These are phyloP conservation scores for Sebastes aleutianus DNA, from an alignment of 2,797 vertebrate species.

Conservation along the genomic window DNA sequence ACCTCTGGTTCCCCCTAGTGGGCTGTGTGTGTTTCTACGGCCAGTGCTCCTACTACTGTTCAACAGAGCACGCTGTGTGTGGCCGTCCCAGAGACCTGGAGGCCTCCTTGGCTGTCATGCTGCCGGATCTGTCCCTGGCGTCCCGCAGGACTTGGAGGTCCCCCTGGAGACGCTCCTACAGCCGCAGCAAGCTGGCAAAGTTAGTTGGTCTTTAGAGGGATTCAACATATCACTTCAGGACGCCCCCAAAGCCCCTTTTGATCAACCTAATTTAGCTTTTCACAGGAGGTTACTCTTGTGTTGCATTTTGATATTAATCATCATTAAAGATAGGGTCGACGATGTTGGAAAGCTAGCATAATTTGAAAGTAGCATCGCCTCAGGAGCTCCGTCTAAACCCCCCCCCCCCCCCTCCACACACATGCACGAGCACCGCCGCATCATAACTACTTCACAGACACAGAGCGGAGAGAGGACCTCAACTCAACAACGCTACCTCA, in stretches of 20 bases:
- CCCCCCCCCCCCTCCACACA: too few species aligned
- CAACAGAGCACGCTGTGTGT: conserved; percentile 88
- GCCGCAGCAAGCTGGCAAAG: conserved; percentile 87
- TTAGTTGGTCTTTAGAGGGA: conserved; percentile 72
- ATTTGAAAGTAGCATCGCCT: too few species aligned
- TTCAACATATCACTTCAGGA: not conserved
- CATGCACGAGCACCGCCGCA: too few species aligned
- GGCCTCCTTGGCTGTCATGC: conserved; percentile 86
- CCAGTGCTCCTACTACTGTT: conserved; percentile 90
- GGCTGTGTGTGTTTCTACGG: conserved; percentile 90
- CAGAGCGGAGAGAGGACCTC: too few species aligned
- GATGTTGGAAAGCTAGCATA: too few species aligned
- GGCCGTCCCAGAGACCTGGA: conserved; percentile 84
- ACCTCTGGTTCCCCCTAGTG: conserved; percentile 75
- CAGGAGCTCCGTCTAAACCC: too few species aligned
- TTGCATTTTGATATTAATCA: too few species aligned
- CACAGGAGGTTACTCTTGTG: not conserved
- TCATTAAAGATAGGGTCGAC: too few species aligned
- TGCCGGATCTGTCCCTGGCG: conserved; percentile 85
- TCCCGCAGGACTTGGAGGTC: conserved; percentile 86
- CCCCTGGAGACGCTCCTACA: conserved; percentile 92
- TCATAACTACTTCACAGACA: too few species aligned
- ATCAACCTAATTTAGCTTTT: not conserved
- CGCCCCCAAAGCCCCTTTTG: too few species aligned
- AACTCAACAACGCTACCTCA: too few species aligned